phyloP scores from a whole-genome alignment of 2,113 vertebrate species.

The Stegastes partitus region DNA sequence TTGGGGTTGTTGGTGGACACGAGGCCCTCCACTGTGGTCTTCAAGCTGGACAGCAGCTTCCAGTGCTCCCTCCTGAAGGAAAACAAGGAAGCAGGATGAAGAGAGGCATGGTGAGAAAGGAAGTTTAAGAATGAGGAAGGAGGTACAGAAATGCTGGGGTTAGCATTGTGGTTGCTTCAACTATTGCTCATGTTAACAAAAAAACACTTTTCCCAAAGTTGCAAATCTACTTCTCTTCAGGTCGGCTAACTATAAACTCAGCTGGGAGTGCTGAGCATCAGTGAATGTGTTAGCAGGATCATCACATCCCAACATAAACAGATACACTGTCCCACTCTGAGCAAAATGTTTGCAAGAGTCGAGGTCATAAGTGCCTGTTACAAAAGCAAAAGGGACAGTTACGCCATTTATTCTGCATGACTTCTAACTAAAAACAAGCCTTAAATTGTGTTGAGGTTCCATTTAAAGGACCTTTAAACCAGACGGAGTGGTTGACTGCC shows the following conservation, averaged over 20 bases:
- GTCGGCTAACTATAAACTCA: not conserved
- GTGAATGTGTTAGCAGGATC: not conserved
- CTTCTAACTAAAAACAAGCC: not conserved
- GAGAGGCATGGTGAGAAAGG: not conserved
- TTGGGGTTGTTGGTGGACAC: slow-evolving; percentile 95
- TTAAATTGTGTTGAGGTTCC: not conserved
- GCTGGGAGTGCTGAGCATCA: not conserved
- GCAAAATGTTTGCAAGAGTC: not conserved
- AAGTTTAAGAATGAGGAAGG: slow-evolving; percentile 41
- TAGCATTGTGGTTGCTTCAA: slow-evolving; percentile 39
- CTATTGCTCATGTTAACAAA: slow-evolving; percentile 17
- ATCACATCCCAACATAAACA: not conserved
- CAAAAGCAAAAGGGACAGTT: not conserved
- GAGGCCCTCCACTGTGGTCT: slow-evolving; percentile 97
- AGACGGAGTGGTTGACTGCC: no score
- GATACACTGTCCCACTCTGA: not conserved
- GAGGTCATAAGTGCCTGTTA: not conserved
- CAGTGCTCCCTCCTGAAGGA: slow-evolving; percentile 91
- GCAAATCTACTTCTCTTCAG: slow-evolving; percentile 16
- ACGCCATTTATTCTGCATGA: not conserved
- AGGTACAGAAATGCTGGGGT: slow-evolving; percentile 41
- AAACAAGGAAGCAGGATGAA: slow-evolving; percentile 17
- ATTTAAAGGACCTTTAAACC: not conserved
- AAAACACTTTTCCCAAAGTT: not conserved
- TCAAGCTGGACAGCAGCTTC: slow-evolving; percentile 95